phyloP scores from a whole-genome alignment of 2,113 vertebrate species.

The Seriola quinqueradiata region DNA sequence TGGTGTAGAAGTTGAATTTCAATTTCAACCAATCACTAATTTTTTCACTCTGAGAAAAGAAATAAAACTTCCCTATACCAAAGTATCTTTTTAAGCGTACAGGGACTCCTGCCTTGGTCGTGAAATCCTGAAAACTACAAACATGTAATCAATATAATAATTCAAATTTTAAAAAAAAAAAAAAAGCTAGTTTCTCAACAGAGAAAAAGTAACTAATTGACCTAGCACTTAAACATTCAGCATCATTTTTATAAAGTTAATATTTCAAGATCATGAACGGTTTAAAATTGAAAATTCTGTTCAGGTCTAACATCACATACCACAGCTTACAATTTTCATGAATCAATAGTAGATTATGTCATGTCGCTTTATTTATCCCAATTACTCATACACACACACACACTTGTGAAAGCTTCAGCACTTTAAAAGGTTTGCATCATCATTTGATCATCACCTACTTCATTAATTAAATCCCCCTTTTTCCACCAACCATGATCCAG shows the following conservation, averaged over 20 bases:
- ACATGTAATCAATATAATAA: background rate
- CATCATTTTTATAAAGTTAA: background rate
- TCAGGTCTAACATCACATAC: background rate
- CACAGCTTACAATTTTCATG: background rate
- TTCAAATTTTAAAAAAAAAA: no score
- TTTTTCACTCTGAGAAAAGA: background rate
- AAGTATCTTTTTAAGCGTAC: background rate
- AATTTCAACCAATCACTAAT: background rate
- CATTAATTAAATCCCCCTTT: slow-evolving; percentile 58
- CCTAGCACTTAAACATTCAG: background rate
- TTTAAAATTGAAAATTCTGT: background rate
- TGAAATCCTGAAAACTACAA: background rate
- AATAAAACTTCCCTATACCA: background rate
- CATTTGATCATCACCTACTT: slow-evolving; percentile 45
- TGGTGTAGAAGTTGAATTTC: background rate
- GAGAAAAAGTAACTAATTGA: background rate
- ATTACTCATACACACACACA: slow-evolving; percentile 8
- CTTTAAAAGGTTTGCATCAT: slow-evolving; percentile 57
- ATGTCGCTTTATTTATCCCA: slow-evolving; percentile 13
- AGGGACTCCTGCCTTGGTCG: background rate
- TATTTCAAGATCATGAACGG: background rate
- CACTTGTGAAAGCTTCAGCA: background rate
- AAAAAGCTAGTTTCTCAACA: background rate
- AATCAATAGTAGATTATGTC: background rate
- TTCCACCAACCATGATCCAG: slow-evolving; percentile 46